phyloP scores from a whole-genome alignment of 2,888 invertebrate species.

The Ichneumoninae sp. region DNA sequence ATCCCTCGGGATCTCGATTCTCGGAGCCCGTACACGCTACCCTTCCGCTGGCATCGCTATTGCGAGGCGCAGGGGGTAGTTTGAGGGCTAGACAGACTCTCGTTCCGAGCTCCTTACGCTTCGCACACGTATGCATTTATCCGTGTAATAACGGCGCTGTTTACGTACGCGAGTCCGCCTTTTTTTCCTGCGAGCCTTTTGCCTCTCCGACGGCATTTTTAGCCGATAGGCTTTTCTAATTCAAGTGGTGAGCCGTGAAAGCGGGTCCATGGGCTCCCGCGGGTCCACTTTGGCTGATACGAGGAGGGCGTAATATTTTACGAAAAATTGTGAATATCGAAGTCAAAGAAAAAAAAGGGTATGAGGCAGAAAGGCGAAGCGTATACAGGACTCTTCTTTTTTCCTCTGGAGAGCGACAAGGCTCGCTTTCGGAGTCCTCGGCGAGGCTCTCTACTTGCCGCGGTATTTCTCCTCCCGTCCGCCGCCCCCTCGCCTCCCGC shows the following conservation, averaged over 20 bases:
- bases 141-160: conserved; percentile 68
- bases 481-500: conserved; percentile 30
- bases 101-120: conserved; percentile 32
- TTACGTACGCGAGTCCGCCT: conserved; percentile 73
- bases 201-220: conserved; percentile 75
- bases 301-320: conserved; percentile 67
- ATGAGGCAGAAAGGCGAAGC: not conserved
- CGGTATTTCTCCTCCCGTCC: conserved; percentile 25
- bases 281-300: conserved; percentile 1
- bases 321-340: conserved; percentile 60
- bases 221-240: conserved; percentile 77
- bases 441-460: conserved; percentile 24
- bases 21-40: conserved; percentile 25
- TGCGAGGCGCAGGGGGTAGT: conserved; percentile 64
- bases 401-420: conserved; percentile 6
- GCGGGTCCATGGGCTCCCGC: not conserved
- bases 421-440: conserved; percentile 44
- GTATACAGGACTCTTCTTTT: not conserved
- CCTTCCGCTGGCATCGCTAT: conserved; percentile 61
- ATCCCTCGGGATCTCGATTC: conserved; percentile 57
- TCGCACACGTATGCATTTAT: conserved; percentile 60
- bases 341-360: not conserved
- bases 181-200: conserved; percentile 72
- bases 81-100: not conserved
- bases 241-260: conserved; percentile 66